phyloP scores from a whole-genome alignment of 1,140 invertebrate genomes.

The Drosophila mojavensis region DNA sequence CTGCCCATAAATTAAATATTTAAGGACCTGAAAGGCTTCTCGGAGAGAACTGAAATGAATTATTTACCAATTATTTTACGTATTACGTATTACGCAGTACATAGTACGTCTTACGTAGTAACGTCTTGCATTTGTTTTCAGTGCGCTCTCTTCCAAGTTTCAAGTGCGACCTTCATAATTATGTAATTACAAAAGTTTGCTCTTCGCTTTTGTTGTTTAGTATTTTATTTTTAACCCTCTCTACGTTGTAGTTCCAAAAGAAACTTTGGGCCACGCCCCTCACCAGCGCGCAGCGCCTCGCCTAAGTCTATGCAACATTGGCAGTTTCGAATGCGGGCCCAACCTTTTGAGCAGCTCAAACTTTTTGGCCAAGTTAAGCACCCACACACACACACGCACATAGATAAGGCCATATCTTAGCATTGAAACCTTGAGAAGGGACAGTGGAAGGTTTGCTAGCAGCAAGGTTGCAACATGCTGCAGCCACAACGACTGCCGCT shows the following conservation, averaged over 20 bases:
- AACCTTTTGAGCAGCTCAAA: conserved; percentile 46
- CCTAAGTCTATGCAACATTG: conserved; percentile 56
- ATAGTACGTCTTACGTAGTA: too few species aligned
- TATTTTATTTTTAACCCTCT: conserved; percentile 25
- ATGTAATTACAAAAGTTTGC: conserved; percentile 77
- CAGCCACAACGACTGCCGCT: conserved; percentile 8
- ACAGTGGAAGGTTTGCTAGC: too few species aligned
- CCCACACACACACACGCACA: neutral
- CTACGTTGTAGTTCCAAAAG: conserved; percentile 46
- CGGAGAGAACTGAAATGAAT: conserved; percentile 50
- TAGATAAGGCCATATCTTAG: conserved; percentile 7
- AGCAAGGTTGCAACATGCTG: conserved; percentile 42
- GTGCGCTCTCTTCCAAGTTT: conserved; percentile 45
- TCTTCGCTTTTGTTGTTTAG: neutral
- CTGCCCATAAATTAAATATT: conserved; percentile 34
- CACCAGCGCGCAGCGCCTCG: neutral
- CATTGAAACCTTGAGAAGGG: neutral
- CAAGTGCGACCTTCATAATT: conserved; percentile 75
- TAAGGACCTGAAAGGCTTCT: conserved; percentile 3
- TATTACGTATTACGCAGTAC: neutral
- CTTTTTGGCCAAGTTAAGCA: conserved; percentile 50
- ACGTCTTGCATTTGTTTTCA: conserved; percentile 49
- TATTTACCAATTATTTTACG: conserved; percentile 64
- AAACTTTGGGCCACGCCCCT: conserved; percentile 50
- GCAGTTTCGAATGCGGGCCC: conserved; percentile 64